Conservation (phyloP, 2,113 vertebrate genomes). For the Colistium nudipinnis region DNA sequence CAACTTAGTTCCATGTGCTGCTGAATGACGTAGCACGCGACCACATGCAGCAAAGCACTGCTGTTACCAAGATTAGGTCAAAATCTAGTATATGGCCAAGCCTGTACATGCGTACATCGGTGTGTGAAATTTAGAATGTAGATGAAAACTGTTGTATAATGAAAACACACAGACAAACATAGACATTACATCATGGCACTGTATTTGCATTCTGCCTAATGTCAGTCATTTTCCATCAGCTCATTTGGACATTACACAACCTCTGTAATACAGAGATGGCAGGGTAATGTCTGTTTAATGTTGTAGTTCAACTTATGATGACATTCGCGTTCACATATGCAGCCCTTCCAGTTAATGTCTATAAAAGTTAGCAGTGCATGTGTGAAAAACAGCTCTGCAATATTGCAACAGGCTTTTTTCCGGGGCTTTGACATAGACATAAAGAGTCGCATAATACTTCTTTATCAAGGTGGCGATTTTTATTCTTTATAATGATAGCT, state of each 20-base stretch:
- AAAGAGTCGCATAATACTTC: background rate
- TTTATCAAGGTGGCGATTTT: too few relatives aligned
- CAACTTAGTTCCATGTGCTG: conserved; percentile 13
- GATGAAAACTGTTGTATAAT: background rate
- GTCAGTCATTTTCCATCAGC: background rate
- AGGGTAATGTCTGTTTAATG: background rate
- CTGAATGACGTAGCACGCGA: background rate
- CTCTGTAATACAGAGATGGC: background rate
- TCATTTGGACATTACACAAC: background rate
- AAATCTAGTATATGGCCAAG: background rate
- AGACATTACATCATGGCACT: background rate
- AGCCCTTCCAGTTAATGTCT: background rate
- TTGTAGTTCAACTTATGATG: too few relatives aligned
- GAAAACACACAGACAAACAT: background rate
- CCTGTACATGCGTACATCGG: background rate
- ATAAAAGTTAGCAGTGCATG: background rate
- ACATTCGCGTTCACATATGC: too few relatives aligned
- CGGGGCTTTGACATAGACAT: too few relatives aligned
- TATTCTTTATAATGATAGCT: background rate
- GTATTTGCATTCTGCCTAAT: background rate
- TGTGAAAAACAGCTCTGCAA: background rate
- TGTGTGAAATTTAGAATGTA: background rate
- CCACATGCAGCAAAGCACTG: conserved; percentile 2
- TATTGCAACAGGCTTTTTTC: background rate
- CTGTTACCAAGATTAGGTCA: conserved; percentile 10